Base-by-base conservation (phyloP, 2,888 invertebrate species). In the Scaptodrosophila latifasciaeformis region DNA sequence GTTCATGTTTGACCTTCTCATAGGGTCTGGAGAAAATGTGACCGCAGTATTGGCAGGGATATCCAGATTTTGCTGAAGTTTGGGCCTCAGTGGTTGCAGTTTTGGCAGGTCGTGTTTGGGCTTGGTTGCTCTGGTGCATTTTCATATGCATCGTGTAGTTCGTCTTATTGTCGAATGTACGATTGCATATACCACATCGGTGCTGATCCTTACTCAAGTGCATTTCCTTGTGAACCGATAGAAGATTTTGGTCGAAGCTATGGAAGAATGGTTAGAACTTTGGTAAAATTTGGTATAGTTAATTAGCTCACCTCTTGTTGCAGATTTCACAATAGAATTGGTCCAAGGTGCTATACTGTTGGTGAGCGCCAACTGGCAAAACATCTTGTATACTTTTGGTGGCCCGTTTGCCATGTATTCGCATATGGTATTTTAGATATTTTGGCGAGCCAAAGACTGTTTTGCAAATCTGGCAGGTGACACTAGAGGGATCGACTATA, bases 1-100 rank as follows among this genome's bases (percentile, higher is more conserved):
- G 88, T 84, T 94, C 94, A 71, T 94, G 94, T 84, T 93, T 93
- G 1, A 94, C 93, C 84, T 93, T 93, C 71, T 94, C 93, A 70
- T 92, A 93, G 0, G 94, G 93, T 35, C 93, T 87, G 1, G 90
- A 88, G 71, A 94, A 94, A 58, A 91, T 88, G 49, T 92, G 88
- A 0, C 90, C 90, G 71, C 94, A 94, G 79, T 91, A 93, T 54
- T 90, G 88, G 71, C 94, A 94, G 44, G 89, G 89, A 83, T 92
- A 93, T 2, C 68, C 67, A 1, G 51, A 62, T 6, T 59, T 72
- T 31, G n/a, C n/a, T n/a, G n/a, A n/a, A n/a, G 24, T 44, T 15
- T 52, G 24, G 2, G n/a, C n/a, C n/a, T 40, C 13, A 7, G 39
- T 30, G 7, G 37, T 45, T 1, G 30, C 30, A 3, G 43, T 10